Evolutionary conservation across 2,113 vertebrate species (phyloP), one percentile per base, ranked within the genome.

Genomic region (Vulpes lagopus): DNA sequence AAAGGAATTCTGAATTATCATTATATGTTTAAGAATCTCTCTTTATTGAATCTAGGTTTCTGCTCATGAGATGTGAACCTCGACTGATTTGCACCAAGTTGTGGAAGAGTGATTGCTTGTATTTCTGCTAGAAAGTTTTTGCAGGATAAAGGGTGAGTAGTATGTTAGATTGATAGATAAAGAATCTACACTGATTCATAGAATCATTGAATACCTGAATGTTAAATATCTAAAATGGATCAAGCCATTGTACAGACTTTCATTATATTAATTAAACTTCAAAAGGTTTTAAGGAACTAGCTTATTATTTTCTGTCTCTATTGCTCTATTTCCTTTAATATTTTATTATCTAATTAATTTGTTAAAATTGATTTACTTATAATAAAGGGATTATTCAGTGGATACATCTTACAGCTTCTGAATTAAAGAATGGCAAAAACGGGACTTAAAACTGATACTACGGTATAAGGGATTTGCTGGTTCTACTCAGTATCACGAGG

Each of bases 61-160:
- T 89, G 62, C 57, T 94, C 43, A 59, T 87, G 79, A 96, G 51
- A 87, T 95, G 19, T 92, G 27, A 93, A 23, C 16, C 19, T 91
- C 65, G 73, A 20, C 19, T 51, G 67, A 92, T 87, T 62, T 55
- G 17, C 25, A 87, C 53, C n/a, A 55, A 11, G 17, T 38, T 89
- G 25, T 76, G 11, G 86, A 80, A 94, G 55, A 93, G n/a, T 27
- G 60, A 82, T 94, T 43, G 79, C 38, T 86, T 93, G 8, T 15
- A 84, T 83, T 97, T 90, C 80, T 91, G 12, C 19, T 94, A 78
- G 27, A 85, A 91, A 89, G 17, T 51, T 90, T 59, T 30, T 87
- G n/a, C 53, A 97, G 38, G 83, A 79, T 71, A 89, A 64, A 95
- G 32, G 71, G 74, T 96, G 73, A 96, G 93, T 96, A 27, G 49